Base-by-base conservation (phyloP, 2,888 invertebrate species). In the Oligia latruncula region DNA sequence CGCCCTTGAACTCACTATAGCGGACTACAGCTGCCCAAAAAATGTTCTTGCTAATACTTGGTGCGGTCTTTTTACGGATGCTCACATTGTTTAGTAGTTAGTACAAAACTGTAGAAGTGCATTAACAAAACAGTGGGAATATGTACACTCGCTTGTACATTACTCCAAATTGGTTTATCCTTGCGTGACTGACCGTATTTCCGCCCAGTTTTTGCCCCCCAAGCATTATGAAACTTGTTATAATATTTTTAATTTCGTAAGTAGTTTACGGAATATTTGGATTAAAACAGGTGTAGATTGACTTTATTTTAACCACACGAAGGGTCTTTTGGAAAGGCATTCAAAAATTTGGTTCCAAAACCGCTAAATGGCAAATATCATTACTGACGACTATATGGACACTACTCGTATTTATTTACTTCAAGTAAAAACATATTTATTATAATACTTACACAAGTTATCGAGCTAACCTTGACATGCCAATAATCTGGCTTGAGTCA, bases 181-280 rank as follows among this genome's bases (percentile, higher is more conserved):
- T 91, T 86, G 92, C 92, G 92, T 92, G 92, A 92, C 91, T 88
- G 87, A 74, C 88, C 85, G 80, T 86, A 89, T 85, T 91, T 91
- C 91, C 90, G 90, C 74, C 86, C 84, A 46, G 49, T 81, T 83
- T 84, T 84, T 78, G 78, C 76, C 79, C 81, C 82, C 75, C 73
- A 81, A 79, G 55, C 78, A 70, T 83, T 72, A 79, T 73, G 75
- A 66, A 87, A 87, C 77, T 64, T 77, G 66, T 55, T 79, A 71
- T 76, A 46, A 71, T 81, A 82, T 80, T 80, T 86, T 85, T 86
- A 72, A 85, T 84, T 82, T 83, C 46, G 62, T 81, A 40, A 86
- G 71, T 70, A 70, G 13, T 58, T 79, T 87, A 76, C 49, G 67
- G 46, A n/a, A 62, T 72, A 77, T 84, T 87, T 87, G 9, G 77